A percentile compares a stretch with the other conserved stretches of the same genome.
These are phyloP conservation scores for Bombus confusus DNA, from an alignment of 1,140 invertebrate species.

Conservation along the genomic window DNA sequence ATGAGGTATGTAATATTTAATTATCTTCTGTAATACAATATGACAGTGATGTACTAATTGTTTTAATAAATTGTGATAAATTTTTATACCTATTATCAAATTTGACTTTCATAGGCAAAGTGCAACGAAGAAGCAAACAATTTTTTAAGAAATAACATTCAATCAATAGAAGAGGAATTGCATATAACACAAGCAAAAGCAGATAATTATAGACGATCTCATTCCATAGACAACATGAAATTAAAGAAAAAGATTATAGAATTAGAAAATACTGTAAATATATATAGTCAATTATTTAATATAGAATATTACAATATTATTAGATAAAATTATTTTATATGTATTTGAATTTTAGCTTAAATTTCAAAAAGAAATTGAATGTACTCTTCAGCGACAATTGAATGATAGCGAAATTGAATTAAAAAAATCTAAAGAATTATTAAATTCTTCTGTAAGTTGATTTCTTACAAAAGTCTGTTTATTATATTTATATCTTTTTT, in stretches of 20 bases:
- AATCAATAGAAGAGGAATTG: constrained; percentile 71
- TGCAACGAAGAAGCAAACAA: constrained; percentile 71
- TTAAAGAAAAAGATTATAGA: constrained; percentile 71
- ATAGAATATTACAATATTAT: constrained; percentile 3
- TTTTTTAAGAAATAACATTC: constrained; percentile 68
- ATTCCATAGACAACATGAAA: constrained; percentile 65
- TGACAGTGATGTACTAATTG: not conserved
- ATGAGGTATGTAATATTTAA: constrained; percentile 65
- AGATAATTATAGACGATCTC: constrained; percentile 63
- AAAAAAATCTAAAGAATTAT: constrained; percentile 65
- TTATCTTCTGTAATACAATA: not conserved
- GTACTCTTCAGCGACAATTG: constrained; percentile 65
- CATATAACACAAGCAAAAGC: constrained; percentile 55
- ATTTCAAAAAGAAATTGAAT: constrained; percentile 68
- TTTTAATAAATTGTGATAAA: not conserved
- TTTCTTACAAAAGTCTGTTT: constrained; percentile 8
- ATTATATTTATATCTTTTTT: not conserved
- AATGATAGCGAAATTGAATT: constrained; percentile 65
- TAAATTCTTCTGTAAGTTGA: constrained; percentile 67
- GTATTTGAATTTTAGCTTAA: constrained; percentile 65
- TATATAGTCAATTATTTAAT: constrained; percentile 5
- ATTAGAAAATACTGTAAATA: constrained; percentile 72
- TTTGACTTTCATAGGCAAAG: constrained; percentile 58
- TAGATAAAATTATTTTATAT: not conserved
- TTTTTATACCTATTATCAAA: not conserved